phyloP scores from a whole-genome alignment of 1,140 invertebrate species.

The Bombus haemorrhoidalis region DNA sequence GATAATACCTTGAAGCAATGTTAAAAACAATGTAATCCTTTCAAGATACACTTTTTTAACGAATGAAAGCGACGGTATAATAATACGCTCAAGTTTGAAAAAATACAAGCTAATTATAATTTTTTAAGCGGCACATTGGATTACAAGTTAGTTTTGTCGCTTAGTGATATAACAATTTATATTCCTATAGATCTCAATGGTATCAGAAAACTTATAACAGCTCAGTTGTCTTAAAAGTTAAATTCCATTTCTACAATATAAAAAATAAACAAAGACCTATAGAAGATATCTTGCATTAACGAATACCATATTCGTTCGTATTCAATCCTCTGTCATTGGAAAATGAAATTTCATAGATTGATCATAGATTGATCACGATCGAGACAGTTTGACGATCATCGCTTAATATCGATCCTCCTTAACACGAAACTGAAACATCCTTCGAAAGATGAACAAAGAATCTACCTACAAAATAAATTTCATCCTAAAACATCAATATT shows the following conservation, averaged over 20 bases:
- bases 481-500: not conserved
- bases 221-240: not conserved
- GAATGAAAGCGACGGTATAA: not conserved
- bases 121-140: not conserved
- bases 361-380: no score
- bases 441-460: not conserved
- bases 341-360: not conserved
- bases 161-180: no score
- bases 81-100: not conserved
- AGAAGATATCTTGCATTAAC: not conserved
- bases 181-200: not conserved
- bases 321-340: not conserved
- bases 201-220: not conserved
- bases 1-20: no score
- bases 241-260: not conserved
- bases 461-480: not conserved
- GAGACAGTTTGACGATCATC: not conserved
- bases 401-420: not conserved
- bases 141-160: no score
- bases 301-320: not conserved
- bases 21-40: not conserved
- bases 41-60: not conserved
- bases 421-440: not conserved
- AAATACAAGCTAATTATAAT: not conserved
- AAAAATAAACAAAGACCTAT: not conserved